phyloP scores from a whole-genome alignment of 2,797 vertebrate species.

The Gallirallus australis region DNA sequence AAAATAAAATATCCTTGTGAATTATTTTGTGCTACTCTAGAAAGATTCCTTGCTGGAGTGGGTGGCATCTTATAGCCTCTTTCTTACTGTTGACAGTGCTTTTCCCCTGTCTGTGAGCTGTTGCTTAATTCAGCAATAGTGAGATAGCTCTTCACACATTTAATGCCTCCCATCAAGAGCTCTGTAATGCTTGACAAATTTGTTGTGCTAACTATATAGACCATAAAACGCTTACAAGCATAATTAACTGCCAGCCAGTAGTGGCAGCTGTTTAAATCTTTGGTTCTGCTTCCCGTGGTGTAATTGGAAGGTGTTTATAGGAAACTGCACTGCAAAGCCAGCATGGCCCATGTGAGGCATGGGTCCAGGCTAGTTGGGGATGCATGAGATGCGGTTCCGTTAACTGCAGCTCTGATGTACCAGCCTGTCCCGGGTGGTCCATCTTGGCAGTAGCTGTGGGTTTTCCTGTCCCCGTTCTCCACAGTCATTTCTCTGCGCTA shows the following conservation, averaged over 20 bases:
- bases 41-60: neutral
- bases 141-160: conserved; percentile 48
- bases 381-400: neutral
- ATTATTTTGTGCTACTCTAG: conserved; percentile 10
- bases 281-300: neutral
- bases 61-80: neutral
- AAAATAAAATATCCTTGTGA: neutral
- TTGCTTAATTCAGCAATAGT: conserved; percentile 52
- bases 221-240: conserved; percentile 36
- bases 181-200: conserved; percentile 42
- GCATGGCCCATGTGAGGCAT: neutral
- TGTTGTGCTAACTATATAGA: conserved; percentile 46
- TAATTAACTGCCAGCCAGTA: conserved; percentile 47
- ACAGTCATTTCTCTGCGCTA: neutral
- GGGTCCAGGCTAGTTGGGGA: neutral
- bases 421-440: neutral
- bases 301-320: neutral
- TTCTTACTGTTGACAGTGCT: conserved; percentile 4
- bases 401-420: neutral
- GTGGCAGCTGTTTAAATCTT: conserved; percentile 47
- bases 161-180: conserved; percentile 37
- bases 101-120: conserved; percentile 15
- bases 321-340: neutral
- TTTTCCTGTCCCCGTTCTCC: neutral
- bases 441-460: neutral